Base-by-base conservation (phyloP, 2,113 vertebrate genomes). In the Meleagris gallopavo region DNA sequence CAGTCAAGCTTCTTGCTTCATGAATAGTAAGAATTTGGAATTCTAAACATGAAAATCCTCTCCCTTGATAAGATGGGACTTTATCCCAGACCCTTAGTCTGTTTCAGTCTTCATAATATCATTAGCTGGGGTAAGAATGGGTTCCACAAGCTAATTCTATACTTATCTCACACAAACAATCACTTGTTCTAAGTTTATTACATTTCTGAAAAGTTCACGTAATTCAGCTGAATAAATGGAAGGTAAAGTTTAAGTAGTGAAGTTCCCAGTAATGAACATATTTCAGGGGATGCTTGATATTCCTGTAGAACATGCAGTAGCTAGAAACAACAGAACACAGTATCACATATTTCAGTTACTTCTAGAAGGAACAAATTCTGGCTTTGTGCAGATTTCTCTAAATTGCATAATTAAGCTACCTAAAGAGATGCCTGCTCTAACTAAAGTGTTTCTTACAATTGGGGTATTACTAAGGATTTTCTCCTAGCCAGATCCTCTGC, bases 61-160 rank as follows among this genome's bases (percentile, higher is more conserved):
- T 86, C 12, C 45, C 41, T 77, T 78, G 46, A 73, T 71, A 89
- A 91, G 8, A 90, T 16, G 14, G 12, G 38, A 81, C 41, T 88
- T 85, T 20, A 79, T 70, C 45, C 12, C 64, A 70, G 34, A 83
- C 54, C 83, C 69, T 91, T 29, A 69, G 34, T 82, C 74, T 61
- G 66, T 43, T 83, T 62, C 41, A 83, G 64, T 50, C 55, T n/a
- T 32, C 79, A 77, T 5, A 88, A 43, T 54, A 58, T 4, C 75
- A 34, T 45, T 85, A 87, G 70, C 1, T 77, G 48, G 41, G 34
- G 61, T 57, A 91, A 88, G 60, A 78, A 81, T 36, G 14, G 64
- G 30, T 43, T 32, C 65, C 61, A 91, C 88, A 90, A 93, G 34
- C 69, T 88, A 80, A 86, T 74, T 90, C 82, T 83, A 12, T 38